Percentiles rank a stretch among this genome's conserved stretches.
phyloP scores from a whole-genome alignment of 2,797 vertebrate genomes.

The Macrochelys suwanniensis region DNA sequence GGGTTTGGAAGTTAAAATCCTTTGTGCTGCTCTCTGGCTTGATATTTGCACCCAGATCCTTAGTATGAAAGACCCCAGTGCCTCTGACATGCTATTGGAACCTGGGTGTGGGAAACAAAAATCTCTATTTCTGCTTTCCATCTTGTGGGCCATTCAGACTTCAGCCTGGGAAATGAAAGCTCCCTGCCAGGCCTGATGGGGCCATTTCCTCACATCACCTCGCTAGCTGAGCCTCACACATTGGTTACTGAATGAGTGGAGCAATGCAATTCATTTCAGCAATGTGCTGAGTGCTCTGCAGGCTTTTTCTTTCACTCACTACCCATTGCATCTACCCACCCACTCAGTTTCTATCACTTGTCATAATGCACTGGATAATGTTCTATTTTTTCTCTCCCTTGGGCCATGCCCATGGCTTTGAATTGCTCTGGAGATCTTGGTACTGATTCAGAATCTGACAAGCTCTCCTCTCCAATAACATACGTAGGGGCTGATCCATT shows the following conservation, averaged over 20 bases:
- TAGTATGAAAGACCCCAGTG: not conserved
- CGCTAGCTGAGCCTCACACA: not conserved
- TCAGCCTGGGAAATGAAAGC: slow-evolving; percentile 40
- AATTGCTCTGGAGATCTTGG: not conserved
- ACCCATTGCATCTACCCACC: not conserved
- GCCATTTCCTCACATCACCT: not conserved
- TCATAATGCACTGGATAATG: accelerated
- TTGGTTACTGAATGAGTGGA: not conserved
- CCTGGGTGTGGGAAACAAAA: slow-evolving; percentile 29
- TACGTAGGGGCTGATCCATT: not conserved
- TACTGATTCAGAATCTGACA: not conserved
- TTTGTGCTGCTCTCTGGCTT: not conserved
- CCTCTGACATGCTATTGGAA: not conserved
- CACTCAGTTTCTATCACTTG: not conserved
- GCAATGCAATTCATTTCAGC: not conserved
- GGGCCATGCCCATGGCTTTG: not conserved
- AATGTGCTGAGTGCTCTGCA: not conserved
- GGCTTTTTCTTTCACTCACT: not conserved
- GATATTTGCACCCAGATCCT: not conserved
- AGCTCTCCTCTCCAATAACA: not conserved
- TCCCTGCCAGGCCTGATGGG: not conserved
- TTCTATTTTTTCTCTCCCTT: not conserved
- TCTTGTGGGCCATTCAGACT: not conserved
- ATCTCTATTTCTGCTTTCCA: not conserved
- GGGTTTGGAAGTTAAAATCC: not conserved